Conservation (phyloP, 2,113 vertebrate species). For the Poeciliopsis retropinna region DNA sequence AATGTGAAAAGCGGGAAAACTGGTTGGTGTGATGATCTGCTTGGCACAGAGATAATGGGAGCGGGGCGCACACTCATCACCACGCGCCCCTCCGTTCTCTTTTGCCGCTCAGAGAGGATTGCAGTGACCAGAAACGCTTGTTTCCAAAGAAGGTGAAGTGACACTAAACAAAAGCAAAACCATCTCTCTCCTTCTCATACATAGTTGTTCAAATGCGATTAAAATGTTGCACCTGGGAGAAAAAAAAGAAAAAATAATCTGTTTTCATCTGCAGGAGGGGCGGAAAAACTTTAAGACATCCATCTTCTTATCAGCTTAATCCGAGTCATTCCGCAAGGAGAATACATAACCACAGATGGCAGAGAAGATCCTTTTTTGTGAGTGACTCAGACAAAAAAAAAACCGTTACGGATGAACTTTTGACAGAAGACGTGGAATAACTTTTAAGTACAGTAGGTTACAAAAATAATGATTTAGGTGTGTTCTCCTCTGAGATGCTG, state of each 20-base stretch:
- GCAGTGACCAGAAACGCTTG: slow-evolving; percentile 35
- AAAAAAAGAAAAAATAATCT: slow-evolving; percentile 9
- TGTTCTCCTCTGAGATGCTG: too few species aligned
- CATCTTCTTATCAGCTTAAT: not conserved
- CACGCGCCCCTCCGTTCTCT: slow-evolving; percentile 34
- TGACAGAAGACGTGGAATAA: not conserved
- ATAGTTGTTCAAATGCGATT: not conserved
- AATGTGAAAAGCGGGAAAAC: slow-evolving; percentile 40
- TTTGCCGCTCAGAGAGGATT: slow-evolving; percentile 38
- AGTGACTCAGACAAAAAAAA: not conserved
- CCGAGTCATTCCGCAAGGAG: not conserved
- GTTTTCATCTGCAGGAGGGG: not conserved
- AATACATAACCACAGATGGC: not conserved
- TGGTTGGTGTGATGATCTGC: slow-evolving; percentile 38
- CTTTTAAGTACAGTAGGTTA: not conserved
- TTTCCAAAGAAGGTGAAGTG: slow-evolving; percentile 12
- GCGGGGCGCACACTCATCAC: slow-evolving; percentile 42
- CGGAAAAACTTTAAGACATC: not conserved
- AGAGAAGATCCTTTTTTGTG: not conserved
- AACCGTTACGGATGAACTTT: not conserved
- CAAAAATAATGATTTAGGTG: not conserved
- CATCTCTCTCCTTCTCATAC: not conserved
- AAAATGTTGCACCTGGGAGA: slow-evolving; percentile 12
- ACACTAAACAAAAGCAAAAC: not conserved
- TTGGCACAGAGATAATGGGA: slow-evolving; percentile 30